Percentiles rank a stretch among this genome's conserved stretches.
These are phyloP conservation scores for Antedon bifida DNA, from an alignment of 35 echinoderm and acorn worm genomes.

Conservation along the genomic window DNA sequence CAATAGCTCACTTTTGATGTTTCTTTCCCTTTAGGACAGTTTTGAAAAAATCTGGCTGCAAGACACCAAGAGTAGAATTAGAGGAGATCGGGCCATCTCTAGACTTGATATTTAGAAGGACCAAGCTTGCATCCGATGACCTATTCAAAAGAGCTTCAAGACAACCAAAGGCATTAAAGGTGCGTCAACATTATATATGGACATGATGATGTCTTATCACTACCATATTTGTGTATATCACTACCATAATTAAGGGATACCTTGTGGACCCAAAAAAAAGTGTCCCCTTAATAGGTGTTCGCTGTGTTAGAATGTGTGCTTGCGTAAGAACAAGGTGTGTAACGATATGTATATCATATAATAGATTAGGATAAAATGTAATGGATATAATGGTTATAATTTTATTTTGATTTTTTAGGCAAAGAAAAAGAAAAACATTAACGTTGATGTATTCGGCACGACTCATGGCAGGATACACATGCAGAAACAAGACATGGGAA, in stretches of 20 bases:
- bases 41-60: slow-evolving; percentile 86
- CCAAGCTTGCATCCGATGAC: slow-evolving; percentile 56
- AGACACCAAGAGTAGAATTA: slow-evolving; percentile 77
- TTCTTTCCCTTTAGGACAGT: slow-evolving; percentile 15
- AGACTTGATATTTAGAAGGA: slow-evolving; percentile 65
- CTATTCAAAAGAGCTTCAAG: slow-evolving; percentile 67
- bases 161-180: slow-evolving; percentile 71
- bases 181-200: too few species aligned
- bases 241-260: too few species aligned
- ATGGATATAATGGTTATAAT: neutral
- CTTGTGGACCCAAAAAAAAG: too few species aligned
- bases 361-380: neutral
- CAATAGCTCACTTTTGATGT: too few species aligned
- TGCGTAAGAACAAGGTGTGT: neutral
- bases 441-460: slow-evolving; percentile 69
- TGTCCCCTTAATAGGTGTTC: too few species aligned
- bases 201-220: too few species aligned
- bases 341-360: too few species aligned
- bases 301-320: neutral
- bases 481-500: slow-evolving; percentile 59
- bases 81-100: slow-evolving; percentile 84
- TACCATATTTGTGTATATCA: too few species aligned
- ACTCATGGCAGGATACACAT: slow-evolving; percentile 78
- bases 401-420: slow-evolving; percentile 17
- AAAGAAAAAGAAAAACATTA: slow-evolving; percentile 96